Conservation (phyloP, 1,140 invertebrate species). For the Frieseomelitta varia region DNA sequence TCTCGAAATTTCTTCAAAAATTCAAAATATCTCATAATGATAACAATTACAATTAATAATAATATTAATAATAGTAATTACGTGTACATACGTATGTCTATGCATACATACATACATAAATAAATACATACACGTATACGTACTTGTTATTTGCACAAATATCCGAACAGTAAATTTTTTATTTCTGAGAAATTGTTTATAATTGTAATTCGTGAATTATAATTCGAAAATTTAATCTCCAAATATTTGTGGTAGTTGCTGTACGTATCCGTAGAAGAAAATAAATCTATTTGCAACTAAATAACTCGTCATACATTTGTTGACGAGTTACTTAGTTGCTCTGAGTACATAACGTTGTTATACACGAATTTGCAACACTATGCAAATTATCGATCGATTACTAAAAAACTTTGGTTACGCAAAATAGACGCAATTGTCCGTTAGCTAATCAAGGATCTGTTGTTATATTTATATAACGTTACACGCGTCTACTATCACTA, state of each 20-base stretch:
- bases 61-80: not conserved
- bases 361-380: constrained; percentile 47
- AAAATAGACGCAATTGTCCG: constrained; percentile 77
- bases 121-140: not conserved
- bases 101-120: not conserved
- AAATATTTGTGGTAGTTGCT: not conserved
- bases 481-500: constrained; percentile 37
- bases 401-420: constrained; percentile 80
- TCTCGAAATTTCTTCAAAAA: constrained; percentile 55
- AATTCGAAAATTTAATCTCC: no score
- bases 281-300: constrained; percentile 75
- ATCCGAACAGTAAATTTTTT: no score
- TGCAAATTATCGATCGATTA: constrained; percentile 58
- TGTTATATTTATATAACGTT: constrained; percentile 20
- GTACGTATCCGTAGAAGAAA: constrained; percentile 45
- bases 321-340: not conserved
- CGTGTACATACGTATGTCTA: not conserved
- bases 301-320: constrained; percentile 36
- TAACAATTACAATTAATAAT: not conserved
- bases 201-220: no score
- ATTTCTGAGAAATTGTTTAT: no score
- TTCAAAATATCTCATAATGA: constrained; percentile 55
- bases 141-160: no score
- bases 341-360: constrained; percentile 47
- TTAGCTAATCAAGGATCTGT: constrained; percentile 47